Conservation (phyloP, 2,888 invertebrate genomes). For the Epinotia ramella region DNA sequence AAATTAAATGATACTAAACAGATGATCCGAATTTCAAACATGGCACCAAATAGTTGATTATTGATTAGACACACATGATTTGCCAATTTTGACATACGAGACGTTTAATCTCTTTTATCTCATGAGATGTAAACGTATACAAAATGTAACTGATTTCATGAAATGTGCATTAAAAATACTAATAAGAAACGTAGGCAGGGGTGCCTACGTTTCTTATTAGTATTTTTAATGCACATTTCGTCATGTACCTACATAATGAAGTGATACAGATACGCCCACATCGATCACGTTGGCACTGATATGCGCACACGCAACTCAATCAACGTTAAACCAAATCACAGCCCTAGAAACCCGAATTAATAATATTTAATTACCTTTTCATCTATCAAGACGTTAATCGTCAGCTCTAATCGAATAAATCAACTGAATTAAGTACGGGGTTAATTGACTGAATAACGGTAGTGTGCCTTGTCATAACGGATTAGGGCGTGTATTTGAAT, state of each 20-base stretch:
- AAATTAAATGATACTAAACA: no score
- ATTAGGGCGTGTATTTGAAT: background rate
- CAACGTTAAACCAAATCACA: slow-evolving; percentile 10
- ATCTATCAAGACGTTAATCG: slow-evolving; percentile 27
- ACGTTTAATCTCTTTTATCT: no score
- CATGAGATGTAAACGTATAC: no score
- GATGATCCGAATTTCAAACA: no score
- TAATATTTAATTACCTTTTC: slow-evolving; percentile 22
- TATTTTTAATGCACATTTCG: slow-evolving; percentile 4
- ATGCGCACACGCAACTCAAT: slow-evolving; percentile 9
- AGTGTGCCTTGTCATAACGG: background rate
- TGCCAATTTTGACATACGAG: no score
- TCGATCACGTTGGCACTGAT: slow-evolving; percentile 18
- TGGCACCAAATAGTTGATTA: no score
- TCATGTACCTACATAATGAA: slow-evolving; percentile 6
- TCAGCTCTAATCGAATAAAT: slow-evolving; percentile 23
- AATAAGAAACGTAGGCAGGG: no score
- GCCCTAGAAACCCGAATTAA: background rate
- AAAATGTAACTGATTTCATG: background rate
- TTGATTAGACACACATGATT: no score
- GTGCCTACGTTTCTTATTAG: background rate
- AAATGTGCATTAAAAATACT: no score
- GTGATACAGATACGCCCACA: slow-evolving; percentile 18
- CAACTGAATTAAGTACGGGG: slow-evolving; percentile 26
- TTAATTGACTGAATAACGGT: slow-evolving; percentile 19